phyloP scores from a whole-genome alignment of 2,797 vertebrate species.

The Crenuchus spilurus region DNA sequence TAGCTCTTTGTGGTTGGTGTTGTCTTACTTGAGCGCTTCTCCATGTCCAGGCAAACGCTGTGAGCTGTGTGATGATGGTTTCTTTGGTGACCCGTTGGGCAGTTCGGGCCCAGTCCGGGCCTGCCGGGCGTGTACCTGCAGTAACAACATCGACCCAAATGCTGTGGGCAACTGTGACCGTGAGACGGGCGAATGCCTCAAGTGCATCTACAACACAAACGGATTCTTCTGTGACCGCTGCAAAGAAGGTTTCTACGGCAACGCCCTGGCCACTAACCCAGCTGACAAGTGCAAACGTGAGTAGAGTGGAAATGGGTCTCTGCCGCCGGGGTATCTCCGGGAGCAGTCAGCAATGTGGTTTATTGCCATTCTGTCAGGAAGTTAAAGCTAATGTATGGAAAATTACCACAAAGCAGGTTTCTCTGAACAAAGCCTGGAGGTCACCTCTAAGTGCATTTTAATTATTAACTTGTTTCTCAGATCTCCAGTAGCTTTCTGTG shows the following conservation, averaged over 20 bases:
- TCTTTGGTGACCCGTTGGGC: conserved; percentile 91
- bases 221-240: conserved; percentile 95
- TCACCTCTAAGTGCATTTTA: too few relatives aligned
- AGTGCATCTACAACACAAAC: conserved; percentile 91
- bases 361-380: too few relatives aligned
- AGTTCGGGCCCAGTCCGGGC: conserved; percentile 72
- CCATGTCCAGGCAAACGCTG: conserved; percentile 87
- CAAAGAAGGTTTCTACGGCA: conserved; percentile 88
- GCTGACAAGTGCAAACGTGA: conserved; percentile 88
- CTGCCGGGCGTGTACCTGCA: conserved; percentile 92
- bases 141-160: conserved; percentile 92
- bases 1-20: too few relatives aligned
- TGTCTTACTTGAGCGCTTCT: background rate
- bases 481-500: too few relatives aligned
- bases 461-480: too few relatives aligned
- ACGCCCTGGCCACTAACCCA: conserved; percentile 78
- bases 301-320: conserved; percentile 1
- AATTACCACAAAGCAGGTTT: too few relatives aligned
- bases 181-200: conserved; percentile 88
- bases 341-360: background rate
- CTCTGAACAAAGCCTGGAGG: too few relatives aligned
- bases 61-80: conserved; percentile 94
- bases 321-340: background rate
- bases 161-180: conserved; percentile 94
- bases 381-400: too few relatives aligned